Evolutionary conservation across 2,797 vertebrate species (phyloP).

Genomic region (Pseudocheirus occidentalis): DNA sequence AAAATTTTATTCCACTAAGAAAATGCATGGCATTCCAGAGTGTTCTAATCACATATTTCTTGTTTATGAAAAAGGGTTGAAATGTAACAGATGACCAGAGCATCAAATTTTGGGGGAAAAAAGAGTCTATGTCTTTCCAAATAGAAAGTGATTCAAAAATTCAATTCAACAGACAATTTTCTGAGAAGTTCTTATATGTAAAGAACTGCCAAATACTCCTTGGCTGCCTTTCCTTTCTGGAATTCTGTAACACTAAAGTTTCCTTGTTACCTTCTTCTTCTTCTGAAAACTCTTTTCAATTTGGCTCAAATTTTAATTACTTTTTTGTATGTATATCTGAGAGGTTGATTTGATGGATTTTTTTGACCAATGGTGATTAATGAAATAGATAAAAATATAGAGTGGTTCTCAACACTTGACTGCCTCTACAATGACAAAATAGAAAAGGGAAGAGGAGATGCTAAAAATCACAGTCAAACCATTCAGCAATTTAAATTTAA

Average conservation of each 20-base stretch:
- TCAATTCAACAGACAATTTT: neutral
- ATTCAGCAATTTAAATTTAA: neutral
- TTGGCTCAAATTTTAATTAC: neutral
- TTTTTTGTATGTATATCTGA: neutral
- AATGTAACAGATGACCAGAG: constrained; percentile 75
- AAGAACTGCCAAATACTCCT: neutral
- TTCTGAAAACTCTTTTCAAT: neutral
- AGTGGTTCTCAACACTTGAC: neutral
- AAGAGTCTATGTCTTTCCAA: neutral
- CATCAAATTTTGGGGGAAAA: constrained; percentile 43
- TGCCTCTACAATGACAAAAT: neutral
- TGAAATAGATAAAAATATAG: neutral
- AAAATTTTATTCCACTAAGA: neutral
- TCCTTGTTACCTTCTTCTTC: neutral
- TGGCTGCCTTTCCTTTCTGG: neutral
- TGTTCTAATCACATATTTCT: constrained; percentile 74
- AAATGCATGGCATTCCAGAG: constrained; percentile 20
- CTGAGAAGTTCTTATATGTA: neutral
- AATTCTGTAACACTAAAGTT: neutral
- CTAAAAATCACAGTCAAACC: neutral
- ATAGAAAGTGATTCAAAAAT: neutral
- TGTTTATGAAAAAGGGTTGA: constrained; percentile 74
- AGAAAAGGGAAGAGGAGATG: neutral
- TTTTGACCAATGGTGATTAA: neutral
- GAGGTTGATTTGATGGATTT: neutral